A percentile compares a stretch with the other conserved stretches of the same genome.
Conservation (phyloP, 2,888 invertebrate species). For the Arctia plantaginis region DNA sequence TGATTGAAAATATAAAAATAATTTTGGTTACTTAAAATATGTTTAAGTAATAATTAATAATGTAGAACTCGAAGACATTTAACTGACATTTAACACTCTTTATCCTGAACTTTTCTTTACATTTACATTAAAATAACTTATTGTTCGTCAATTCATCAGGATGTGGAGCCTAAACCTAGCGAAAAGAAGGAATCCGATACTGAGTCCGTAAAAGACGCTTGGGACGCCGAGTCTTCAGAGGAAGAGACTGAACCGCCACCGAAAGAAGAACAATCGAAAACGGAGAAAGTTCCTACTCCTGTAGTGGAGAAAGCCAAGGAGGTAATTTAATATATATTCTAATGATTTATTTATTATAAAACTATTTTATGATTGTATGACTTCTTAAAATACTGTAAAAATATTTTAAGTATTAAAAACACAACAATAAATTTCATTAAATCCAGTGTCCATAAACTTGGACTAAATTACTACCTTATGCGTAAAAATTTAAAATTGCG, state of each 20-base stretch:
- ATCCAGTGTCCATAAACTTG: not conserved
- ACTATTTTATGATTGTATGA: not conserved
- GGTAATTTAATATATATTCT: conserved; percentile 22
- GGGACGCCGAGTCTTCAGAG: conserved; percentile 92
- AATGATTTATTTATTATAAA: too few relatives aligned
- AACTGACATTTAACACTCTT: too few relatives aligned
- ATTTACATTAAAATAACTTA: not conserved
- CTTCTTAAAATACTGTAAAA: not conserved
- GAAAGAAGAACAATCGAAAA: conserved; percentile 56
- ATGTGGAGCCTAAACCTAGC: conserved; percentile 63
- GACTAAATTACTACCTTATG: not conserved
- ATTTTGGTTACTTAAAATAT: too few relatives aligned
- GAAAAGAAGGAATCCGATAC: conserved; percentile 77
- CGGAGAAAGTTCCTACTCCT: conserved; percentile 56
- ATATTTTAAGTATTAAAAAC: not conserved
- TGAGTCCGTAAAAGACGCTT: conserved; percentile 91
- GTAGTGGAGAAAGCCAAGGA: conserved; percentile 55
- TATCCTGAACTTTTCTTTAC: too few relatives aligned
- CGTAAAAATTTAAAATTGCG: not conserved
- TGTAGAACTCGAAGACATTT: too few relatives aligned
- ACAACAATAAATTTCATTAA: not conserved
- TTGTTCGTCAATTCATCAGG: conserved; percentile 49
- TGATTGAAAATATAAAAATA: too few relatives aligned
- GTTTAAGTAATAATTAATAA: too few relatives aligned
- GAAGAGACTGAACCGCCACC: conserved; percentile 75